A percentile compares a stretch with the other conserved stretches of the same genome.
These are phyloP conservation scores for Ichneumoninae sp. DNA, from an alignment of 2,888 invertebrate species.

Conservation along the genomic window DNA sequence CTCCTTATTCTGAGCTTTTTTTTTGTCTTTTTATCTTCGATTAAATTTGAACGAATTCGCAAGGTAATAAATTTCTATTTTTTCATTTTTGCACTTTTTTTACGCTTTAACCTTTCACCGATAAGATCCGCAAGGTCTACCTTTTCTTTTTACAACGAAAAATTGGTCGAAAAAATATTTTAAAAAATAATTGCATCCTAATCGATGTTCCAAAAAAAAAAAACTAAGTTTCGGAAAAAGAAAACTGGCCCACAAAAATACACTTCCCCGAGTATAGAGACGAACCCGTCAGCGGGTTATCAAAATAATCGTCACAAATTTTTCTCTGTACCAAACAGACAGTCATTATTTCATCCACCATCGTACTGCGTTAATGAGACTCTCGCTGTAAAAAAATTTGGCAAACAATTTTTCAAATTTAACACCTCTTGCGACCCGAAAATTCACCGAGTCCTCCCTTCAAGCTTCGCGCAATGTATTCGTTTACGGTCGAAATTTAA, in stretches of 20 bases:
- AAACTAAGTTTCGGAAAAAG: background rate
- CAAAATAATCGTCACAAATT: background rate
- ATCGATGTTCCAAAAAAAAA: background rate
- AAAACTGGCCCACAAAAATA: background rate
- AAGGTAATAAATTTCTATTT: background rate
- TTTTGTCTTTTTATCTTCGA: background rate
- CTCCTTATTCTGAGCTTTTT: background rate
- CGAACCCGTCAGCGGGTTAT: background rate
- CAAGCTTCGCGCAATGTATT: background rate
- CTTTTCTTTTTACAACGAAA: background rate
- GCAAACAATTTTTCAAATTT: background rate
- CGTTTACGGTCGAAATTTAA: slow-evolving; percentile 17
- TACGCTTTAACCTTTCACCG: background rate
- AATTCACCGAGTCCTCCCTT: background rate
- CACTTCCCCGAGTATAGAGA: background rate
- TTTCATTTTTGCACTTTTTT: background rate
- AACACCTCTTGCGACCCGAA: background rate
- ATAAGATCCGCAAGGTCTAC: background rate
- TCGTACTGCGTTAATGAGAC: background rate
- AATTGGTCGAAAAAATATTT: background rate
- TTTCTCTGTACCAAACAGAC: background rate
- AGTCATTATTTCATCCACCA: background rate
- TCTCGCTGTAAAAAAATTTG: background rate
- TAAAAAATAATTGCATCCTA: background rate
- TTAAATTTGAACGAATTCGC: background rate